Base-by-base conservation (phyloP, 2,113 vertebrate genomes). In the Rhea americana region DNA sequence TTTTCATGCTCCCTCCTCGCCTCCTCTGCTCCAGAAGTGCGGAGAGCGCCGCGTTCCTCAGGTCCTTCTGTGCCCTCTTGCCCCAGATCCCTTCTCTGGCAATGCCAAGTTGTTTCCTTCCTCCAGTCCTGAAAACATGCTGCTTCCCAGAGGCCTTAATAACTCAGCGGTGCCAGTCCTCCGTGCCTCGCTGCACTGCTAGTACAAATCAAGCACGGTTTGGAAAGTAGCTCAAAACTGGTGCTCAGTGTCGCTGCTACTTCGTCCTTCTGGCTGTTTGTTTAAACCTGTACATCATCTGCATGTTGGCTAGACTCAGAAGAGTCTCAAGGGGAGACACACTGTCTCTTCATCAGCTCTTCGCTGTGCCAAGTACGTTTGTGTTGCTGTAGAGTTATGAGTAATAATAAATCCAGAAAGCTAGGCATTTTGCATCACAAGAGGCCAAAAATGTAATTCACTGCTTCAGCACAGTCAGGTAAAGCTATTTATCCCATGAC, bases 291-390 rank as follows among this genome's bases (percentile, higher is more conserved):
- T 6, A 1, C 35, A 15, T 12, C 26, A 8, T 9, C 58, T n/a
- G 48, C 63, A 13, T 5, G 5, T 2, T 18, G 65, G 9, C n/a
- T 4, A 5, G 28, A 10, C 11, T 8, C 25, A 5, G 12, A 7
- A 25, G 1, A 14, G 9, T 2, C 7, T 13, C 19, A 13, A 5
- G 1, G 15, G 22, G 5, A 3, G 25, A 5, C 4, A 22, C 30
- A 32, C 22, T 9, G 10, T 10, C 13, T 58, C 21, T 26, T 16
- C 4, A 1, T 32, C 13, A 16, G 50, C 28, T 12, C 4, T 47
- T 28, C 14, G 51, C 51, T 2, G 22, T 18, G 2, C 50, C 39
- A 8, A 10, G n/a, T 11, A 21, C 24, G 3, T 19, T 47, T 48
- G 37, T 13, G n/a, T 25, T 15, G 26, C 35, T 59, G 2, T 24